Evolutionary conservation across 2,888 invertebrate genomes (phyloP), one percentile per base, ranked within the genome.

Genomic region (Lasioglossum pauxillum): DNA sequence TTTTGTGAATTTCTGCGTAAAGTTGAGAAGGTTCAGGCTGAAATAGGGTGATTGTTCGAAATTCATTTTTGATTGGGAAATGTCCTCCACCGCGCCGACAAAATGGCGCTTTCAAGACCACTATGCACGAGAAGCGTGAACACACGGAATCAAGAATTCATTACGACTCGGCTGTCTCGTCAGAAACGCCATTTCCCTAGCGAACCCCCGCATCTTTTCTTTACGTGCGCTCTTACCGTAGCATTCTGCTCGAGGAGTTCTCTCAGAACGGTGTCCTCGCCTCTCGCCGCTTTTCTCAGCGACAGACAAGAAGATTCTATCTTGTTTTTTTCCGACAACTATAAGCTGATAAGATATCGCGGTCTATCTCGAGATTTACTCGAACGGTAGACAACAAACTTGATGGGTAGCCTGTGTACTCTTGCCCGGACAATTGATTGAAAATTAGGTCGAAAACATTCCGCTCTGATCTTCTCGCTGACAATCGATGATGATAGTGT

Each of bases 111-210:
- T 44, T 27, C 31, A 27, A 14, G 35, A 19, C 67, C 27, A 16
- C 44, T 2, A 35, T 19, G 27, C 44, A 23, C 71, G 35, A 35
- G 35, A 60, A 57, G 31, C 41, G 41, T 19, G 49, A 75, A 69
- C 80, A 38, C 38, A 19, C 49, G 49, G 27, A 77, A 77, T 67
- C 35, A 67, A 77, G 67, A 67, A 67, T 77, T 77, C 67, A 67
- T 67, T 77, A 46, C 67, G 35, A 16, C 67, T 67, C 19, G 35
- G 67, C 31, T 23, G 53, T 53, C 23, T 53, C 53, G 53, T 53
- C 53, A 53, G 8, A 23, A 53, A 53, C 67, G 35, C 67, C 31
- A 31, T 67, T 67, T 19, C 67, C 31, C 67, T 8, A 31, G 67
- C 67, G 67, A 31, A 19, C 67, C 16, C 35, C 67, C 35, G 27